These are phyloP conservation scores for Galago senegalensis DNA, from an alignment of 2,797 vertebrate genomes.

Conservation along the genomic window DNA sequence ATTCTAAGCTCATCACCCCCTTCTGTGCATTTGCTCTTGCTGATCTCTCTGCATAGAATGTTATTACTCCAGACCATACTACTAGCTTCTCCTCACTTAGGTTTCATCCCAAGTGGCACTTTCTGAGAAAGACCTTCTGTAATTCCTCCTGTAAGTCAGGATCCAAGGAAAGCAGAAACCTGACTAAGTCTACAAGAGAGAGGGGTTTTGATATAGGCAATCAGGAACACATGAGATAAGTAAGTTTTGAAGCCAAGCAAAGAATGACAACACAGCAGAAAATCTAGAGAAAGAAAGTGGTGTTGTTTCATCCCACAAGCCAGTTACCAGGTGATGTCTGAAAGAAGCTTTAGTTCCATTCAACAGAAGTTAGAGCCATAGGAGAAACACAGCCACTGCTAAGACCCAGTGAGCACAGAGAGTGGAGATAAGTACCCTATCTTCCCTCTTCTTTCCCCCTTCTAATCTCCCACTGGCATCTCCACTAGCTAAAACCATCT, in stretches of 20 bases:
- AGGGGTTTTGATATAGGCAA: neutral
- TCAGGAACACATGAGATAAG: neutral
- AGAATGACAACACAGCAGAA: neutral
- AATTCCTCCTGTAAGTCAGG: neutral
- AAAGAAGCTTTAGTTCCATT: neutral
- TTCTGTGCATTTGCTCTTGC: neutral
- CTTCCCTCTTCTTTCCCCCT: neutral
- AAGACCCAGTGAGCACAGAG: neutral
- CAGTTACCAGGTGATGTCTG: neutral
- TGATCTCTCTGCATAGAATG: neutral
- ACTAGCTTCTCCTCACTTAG: neutral
- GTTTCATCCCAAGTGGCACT: slow-evolving; percentile 9
- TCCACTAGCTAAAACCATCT: neutral
- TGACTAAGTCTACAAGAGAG: neutral
- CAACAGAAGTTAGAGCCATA: neutral
- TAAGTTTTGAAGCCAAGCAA: neutral
- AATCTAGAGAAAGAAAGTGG: neutral
- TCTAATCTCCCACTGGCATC: neutral
- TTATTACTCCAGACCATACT: neutral
- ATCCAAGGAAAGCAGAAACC: neutral
- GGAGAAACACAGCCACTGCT: neutral
- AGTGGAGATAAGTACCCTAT: neutral
- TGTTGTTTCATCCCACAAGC: neutral
- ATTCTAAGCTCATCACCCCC: neutral
- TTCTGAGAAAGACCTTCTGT: neutral